Conservation (phyloP, 2,797 vertebrate genomes). For the Notoglanidium macrostoma region DNA sequence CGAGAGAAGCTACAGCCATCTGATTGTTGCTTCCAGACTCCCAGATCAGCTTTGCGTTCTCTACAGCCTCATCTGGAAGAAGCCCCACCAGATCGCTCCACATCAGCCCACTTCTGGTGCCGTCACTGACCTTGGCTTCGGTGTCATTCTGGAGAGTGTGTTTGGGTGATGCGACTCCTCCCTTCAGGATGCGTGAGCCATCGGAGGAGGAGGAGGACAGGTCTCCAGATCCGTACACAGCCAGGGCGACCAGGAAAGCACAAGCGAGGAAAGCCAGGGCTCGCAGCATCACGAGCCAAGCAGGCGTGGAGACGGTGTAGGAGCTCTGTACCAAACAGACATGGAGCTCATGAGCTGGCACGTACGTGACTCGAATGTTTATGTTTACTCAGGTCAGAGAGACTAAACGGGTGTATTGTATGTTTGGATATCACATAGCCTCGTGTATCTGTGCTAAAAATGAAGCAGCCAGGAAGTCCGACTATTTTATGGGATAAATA, state of each 20-base stretch:
- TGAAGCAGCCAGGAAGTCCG: constrained; percentile 9
- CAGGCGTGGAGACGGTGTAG: constrained; percentile 74
- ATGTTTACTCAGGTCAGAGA: not conserved
- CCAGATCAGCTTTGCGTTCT: constrained; percentile 76
- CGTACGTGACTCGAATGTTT: not conserved
- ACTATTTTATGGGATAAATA: not conserved
- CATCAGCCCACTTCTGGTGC: constrained; percentile 36
- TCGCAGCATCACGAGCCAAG: constrained; percentile 81
- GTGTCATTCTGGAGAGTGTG: constrained; percentile 61
- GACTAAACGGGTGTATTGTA: not conserved
- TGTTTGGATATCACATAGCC: not conserved
- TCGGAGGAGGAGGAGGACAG: constrained; percentile 56
- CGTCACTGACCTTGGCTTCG: constrained; percentile 24
- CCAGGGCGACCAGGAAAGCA: constrained; percentile 77
- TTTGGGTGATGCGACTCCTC: constrained; percentile 59
- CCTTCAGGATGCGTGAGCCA: constrained; percentile 55
- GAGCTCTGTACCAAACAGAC: constrained; percentile 74
- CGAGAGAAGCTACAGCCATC: constrained; percentile 77
- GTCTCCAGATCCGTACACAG: constrained; percentile 67
- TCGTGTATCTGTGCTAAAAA: constrained; percentile 2
- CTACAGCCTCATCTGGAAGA: constrained; percentile 73
- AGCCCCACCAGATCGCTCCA: constrained; percentile 79
- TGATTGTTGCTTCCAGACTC: constrained; percentile 83
- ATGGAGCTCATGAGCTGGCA: constrained; percentile 19
- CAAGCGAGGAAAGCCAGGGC: constrained; percentile 85